Evolutionary conservation across 2,888 invertebrate species (phyloP).

Genomic region (Arge pagana): DNA sequence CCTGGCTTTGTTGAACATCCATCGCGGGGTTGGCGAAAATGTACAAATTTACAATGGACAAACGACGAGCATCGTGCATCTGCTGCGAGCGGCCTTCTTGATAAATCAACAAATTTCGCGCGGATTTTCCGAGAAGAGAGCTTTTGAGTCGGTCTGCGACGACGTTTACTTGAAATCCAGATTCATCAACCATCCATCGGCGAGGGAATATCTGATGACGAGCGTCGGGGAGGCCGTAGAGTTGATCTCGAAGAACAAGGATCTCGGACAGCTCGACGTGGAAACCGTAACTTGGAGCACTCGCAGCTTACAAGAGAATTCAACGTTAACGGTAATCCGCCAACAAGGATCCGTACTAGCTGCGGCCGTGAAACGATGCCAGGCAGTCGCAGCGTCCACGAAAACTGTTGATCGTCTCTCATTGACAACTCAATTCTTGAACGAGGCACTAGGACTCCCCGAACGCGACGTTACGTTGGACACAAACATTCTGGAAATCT

Average conservation of each 20-base stretch:
- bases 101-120: conserved; percentile 68
- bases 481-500: conserved; percentile 29
- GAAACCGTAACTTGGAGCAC: conserved; percentile 53
- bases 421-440: conserved; percentile 31
- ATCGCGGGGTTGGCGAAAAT: conserved; percentile 57
- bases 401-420: not conserved
- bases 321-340: conserved; percentile 61
- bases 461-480: not conserved
- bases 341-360: conserved; percentile 61
- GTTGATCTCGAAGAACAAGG: conserved; percentile 34
- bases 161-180: conserved; percentile 71
- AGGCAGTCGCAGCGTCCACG: not conserved
- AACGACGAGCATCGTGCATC: conserved; percentile 66
- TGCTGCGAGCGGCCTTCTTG: conserved; percentile 69
- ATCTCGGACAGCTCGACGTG: conserved; percentile 42
- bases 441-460: conserved; percentile 35
- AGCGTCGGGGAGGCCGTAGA: conserved; percentile 61
- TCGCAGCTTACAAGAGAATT: conserved; percentile 61
- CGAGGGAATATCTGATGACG: conserved; percentile 59
- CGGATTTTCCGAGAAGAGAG: conserved; percentile 63
- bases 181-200: conserved; percentile 54
- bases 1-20: conserved; percentile 60
- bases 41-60: conserved; percentile 60
- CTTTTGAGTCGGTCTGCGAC: conserved; percentile 64
- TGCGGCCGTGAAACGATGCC: conserved; percentile 2